These are phyloP conservation scores for Sebastes hubbsi DNA, from an alignment of 2,797 vertebrate species.

Conservation along the genomic window DNA sequence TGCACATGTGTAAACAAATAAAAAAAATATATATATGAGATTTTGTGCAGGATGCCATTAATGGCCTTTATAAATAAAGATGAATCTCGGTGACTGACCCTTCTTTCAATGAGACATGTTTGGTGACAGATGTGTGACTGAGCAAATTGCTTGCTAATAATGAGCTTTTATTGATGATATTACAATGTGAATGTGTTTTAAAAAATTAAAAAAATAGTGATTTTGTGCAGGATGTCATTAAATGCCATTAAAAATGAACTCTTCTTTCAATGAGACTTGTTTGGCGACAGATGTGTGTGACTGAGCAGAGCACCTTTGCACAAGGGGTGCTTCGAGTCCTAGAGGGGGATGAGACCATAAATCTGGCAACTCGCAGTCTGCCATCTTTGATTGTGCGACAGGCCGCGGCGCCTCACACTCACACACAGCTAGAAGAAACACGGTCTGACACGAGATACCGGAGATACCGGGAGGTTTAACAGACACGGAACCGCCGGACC, in stretches of 20 bases:
- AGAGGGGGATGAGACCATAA: slow-evolving; percentile 29
- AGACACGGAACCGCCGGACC: slow-evolving; percentile 36
- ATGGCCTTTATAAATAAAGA: neutral
- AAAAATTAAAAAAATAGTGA: too few relatives aligned
- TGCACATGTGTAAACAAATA: too few relatives aligned
- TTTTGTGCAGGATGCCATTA: neutral
- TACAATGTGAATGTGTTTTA: too few relatives aligned
- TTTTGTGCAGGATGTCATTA: neutral
- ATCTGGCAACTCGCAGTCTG: slow-evolving; percentile 75
- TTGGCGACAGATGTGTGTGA: too few relatives aligned
- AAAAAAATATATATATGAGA: too few relatives aligned
- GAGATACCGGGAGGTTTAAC: too few relatives aligned
- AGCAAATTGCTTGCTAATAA: too few relatives aligned
- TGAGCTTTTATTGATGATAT: too few relatives aligned
- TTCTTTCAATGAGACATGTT: too few relatives aligned
- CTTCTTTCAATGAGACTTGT: neutral
- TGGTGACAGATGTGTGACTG: too few relatives aligned
- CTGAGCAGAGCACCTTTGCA: neutral
- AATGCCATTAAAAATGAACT: neutral
- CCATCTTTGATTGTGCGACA: slow-evolving; percentile 89
- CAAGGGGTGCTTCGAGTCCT: too few relatives aligned
- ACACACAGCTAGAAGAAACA: slow-evolving; percentile 74
- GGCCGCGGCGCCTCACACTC: slow-evolving; percentile 81
- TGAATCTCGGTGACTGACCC: too few relatives aligned
- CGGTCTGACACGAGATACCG: slow-evolving; percentile 71